Evolutionary conservation across 2,113 vertebrate genomes (phyloP).

Genomic region (Plecturocebus donacophilus): DNA sequence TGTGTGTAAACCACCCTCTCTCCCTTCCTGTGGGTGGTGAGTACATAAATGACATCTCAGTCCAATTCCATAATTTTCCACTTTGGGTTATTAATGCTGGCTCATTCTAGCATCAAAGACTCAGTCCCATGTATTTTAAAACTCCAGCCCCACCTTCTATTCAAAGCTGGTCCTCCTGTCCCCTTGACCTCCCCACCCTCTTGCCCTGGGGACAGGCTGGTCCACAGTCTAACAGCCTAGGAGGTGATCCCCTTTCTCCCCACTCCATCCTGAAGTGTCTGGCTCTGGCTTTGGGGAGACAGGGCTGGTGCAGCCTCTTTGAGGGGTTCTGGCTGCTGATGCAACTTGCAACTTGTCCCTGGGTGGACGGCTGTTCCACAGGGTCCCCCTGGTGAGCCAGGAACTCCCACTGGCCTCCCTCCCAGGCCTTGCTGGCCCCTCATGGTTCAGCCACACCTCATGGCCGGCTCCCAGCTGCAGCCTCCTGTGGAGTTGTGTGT

Average conservation of each 20-base stretch:
- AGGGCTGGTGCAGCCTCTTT: not conserved
- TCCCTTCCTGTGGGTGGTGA: not conserved
- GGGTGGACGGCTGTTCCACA: not conserved
- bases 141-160: not conserved
- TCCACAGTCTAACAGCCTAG: not conserved
- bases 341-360: not conserved
- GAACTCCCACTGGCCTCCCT: not conserved
- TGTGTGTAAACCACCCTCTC: not conserved
- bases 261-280: too few relatives aligned
- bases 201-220: fast-evolving
- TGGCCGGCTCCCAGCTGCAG: not conserved
- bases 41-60: not conserved
- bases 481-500: not conserved
- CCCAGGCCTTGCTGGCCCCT: not conserved
- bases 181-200: fast-evolving
- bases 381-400: not conserved
- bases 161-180: not conserved
- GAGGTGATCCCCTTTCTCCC: fast-evolving
- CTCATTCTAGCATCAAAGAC: not conserved
- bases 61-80: not conserved
- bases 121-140: not conserved
- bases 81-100: not conserved
- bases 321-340: not conserved
- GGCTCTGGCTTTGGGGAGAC: not conserved
- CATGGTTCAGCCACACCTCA: not conserved